Percentiles rank a stretch among this genome's conserved stretches.
These are phyloP conservation scores for Paragorgia papillata DNA, from an alignment of 92 coral and sea anemone genomes.

Conservation along the genomic window DNA sequence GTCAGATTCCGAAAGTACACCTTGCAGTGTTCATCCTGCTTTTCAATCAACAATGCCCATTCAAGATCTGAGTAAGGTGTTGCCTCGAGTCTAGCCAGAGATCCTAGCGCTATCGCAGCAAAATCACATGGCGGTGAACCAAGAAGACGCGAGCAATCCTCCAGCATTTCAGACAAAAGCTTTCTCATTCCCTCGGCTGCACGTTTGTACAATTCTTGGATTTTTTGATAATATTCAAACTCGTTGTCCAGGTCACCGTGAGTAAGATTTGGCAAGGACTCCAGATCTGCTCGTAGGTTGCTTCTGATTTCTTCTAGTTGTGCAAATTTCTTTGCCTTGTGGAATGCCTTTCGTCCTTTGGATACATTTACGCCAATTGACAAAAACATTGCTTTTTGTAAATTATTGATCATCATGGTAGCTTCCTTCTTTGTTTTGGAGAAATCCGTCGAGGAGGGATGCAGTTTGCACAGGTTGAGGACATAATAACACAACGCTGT, in stretches of 20 bases:
- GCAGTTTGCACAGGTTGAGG: slow-evolving; percentile 12
- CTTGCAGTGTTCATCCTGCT: slow-evolving; percentile 13
- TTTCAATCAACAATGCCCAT: slow-evolving; percentile 21
- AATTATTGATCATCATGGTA: not conserved
- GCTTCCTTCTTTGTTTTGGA: slow-evolving; percentile 13
- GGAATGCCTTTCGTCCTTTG: slow-evolving; percentile 1
- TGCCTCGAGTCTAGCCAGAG: slow-evolving; percentile 30
- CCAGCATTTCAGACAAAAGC: slow-evolving; percentile 25
- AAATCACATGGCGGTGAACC: slow-evolving; percentile 28
- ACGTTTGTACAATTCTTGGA: slow-evolving; percentile 37
- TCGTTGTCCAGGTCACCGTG: slow-evolving; percentile 1
- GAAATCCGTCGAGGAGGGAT: slow-evolving; percentile 6
- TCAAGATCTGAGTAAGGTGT: slow-evolving; percentile 37
- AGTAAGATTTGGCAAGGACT: slow-evolving; percentile 1
- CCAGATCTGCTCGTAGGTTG: not conserved
- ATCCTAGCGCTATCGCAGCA: slow-evolving; percentile 32
- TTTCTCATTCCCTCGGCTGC: slow-evolving; percentile 11
- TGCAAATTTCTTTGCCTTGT: not conserved
- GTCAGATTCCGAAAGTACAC: slow-evolving; percentile 16
- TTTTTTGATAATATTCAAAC: slow-evolving; percentile 15
- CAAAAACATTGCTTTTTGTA: slow-evolving; percentile 12
- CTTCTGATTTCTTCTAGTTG: slow-evolving; percentile 10
- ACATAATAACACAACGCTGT: slow-evolving; percentile 19
- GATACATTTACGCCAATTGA: slow-evolving; percentile 14
- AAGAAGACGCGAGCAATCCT: slow-evolving; percentile 9